Base-by-base conservation (phyloP, 2,113 vertebrate genomes). In the Guaruba guarouba region DNA sequence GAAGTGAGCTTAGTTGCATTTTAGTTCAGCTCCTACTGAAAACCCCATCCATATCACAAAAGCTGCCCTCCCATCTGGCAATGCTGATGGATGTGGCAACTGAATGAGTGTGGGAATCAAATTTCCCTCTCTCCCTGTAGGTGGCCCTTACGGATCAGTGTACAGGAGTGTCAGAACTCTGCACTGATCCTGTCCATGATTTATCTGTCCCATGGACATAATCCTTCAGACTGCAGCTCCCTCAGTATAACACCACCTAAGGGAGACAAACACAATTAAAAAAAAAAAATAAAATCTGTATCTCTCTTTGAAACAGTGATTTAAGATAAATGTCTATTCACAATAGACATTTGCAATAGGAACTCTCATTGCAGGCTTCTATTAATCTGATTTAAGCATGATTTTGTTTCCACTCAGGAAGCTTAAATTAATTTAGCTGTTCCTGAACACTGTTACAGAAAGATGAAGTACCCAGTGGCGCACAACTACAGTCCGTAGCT, bases 361-460 rank as follows among this genome's bases (percentile, higher is more conserved):
- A 68, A 76, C 23, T 92, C 92, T 87, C 92, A 85, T 91, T 96
- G 89, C 94, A 95, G 94, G 52, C 70, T 97, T 75, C 61, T 41
- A 24, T 77, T 96, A 97, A 97, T 93, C 74, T 67, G 48, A 96
- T 97, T 96, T 92, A 89, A 86, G 43, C 52, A 91, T 70, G 64
- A 88, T 85, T 94, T 97, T 96, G 52, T 92, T 96, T 93, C 61
- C 84, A 91, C 17, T 95, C 75, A 96, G 93, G 95, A 96, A 97
- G 66, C 89, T 68, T 62, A 93, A 97, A 95, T 95, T 92, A 89
- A 93, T 91, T 97, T 95, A 97, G 77, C 63, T 95, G 70, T 89
- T 97, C 69, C 92, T 93, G 93, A 96, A 75, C 63, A 73, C 64
- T 89, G 55, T 51, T 88, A 93, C 59, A 93, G 76, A 95, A 95